Percentiles rank a stretch among this genome's conserved stretches.
Conservation (phyloP, 1,140 invertebrate species). For the Tyrophagus putrescentiae region DNA sequence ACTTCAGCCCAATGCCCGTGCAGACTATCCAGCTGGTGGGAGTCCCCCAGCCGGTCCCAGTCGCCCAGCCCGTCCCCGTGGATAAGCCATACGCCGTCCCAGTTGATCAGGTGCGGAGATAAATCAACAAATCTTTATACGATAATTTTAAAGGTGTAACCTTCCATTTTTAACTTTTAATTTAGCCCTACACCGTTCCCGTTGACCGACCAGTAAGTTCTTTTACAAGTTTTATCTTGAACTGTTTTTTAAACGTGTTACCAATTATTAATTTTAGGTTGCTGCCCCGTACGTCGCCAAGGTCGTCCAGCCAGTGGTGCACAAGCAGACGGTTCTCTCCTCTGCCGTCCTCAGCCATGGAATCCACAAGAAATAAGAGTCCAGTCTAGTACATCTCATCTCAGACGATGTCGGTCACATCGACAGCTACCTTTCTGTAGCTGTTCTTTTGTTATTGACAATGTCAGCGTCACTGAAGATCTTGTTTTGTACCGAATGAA, state of each 20-base stretch:
- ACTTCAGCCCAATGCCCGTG: slow-evolving; percentile 1
- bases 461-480: no score
- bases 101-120: neutral
- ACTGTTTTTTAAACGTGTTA: no score
- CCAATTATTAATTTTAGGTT: no score
- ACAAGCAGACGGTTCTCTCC: slow-evolving; percentile 7
- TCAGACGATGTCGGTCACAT: no score
- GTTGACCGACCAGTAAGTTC: slow-evolving; percentile 10
- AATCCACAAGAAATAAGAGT: no score
- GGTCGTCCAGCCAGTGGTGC: slow-evolving; percentile 12
- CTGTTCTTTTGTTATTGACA: no score
- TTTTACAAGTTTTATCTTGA: no score
- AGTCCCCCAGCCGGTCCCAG: slow-evolving; percentile 12
- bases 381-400: no score
- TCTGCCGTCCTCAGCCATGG: slow-evolving; percentile 8
- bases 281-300: neutral
- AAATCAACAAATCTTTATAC: neutral
- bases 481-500: no score
- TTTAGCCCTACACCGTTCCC: slow-evolving; percentile 11
- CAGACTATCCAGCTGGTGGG: slow-evolving; percentile 10
- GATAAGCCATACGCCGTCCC: slow-evolving; percentile 11
- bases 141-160: neutral
- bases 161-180: neutral
- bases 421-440: no score
- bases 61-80: slow-evolving; percentile 4